A percentile compares a stretch with the other conserved stretches of the same genome.
Evolutionary conservation across 2,113 vertebrate species (phyloP).

Genomic region (Ploceus nigricollis): DNA sequence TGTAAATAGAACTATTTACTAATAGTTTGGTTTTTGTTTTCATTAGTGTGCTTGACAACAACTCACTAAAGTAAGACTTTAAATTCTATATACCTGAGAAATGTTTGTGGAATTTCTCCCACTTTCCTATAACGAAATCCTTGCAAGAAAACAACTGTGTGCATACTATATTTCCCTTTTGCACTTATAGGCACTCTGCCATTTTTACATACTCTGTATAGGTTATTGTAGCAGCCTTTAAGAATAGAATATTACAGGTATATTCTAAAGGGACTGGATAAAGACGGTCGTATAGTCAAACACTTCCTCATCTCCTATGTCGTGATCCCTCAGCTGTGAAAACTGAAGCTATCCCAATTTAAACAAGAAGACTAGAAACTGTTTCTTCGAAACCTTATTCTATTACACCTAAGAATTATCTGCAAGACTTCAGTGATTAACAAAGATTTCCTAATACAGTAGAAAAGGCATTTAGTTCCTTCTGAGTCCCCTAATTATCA

Average conservation of each 20-base stretch:
- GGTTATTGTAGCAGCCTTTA: neutral
- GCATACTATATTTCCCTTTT: neutral
- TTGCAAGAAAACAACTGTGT: neutral
- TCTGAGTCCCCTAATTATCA: constrained; percentile 4
- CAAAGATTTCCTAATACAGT: neutral
- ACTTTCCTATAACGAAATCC: constrained; percentile 41
- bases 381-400: neutral
- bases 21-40: neutral
- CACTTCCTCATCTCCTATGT: neutral
- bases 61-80: constrained; percentile 52
- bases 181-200: neutral
- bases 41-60: neutral
- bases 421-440: constrained; percentile 52
- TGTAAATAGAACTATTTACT: neutral
- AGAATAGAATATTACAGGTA: neutral
- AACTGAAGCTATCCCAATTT: neutral
- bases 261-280: neutral
- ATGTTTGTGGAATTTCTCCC: constrained; percentile 39
- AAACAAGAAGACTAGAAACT: neutral
- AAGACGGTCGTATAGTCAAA: neutral
- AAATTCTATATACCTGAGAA: constrained; percentile 31
- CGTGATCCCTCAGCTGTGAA: neutral
- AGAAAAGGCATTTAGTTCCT: constrained; percentile 30
- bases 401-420: neutral
- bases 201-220: neutral